Conservation (phyloP, 2,888 invertebrate genomes). For the Allophyes oxyacanthae region DNA sequence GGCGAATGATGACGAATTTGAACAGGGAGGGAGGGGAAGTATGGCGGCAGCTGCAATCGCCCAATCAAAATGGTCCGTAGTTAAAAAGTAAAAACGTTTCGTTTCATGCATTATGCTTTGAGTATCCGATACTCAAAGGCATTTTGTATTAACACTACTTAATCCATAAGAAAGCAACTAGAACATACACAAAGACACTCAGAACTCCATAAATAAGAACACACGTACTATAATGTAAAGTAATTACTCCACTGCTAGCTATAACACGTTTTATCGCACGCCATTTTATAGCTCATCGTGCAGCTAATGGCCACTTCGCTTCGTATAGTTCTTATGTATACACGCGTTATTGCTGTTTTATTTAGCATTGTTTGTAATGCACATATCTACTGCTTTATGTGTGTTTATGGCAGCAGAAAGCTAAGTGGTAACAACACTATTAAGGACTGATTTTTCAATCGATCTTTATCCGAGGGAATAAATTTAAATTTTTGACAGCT, state of each 20-base stretch:
- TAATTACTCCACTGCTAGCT: slow-evolving; percentile 40
- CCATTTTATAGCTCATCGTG: slow-evolving; percentile 50
- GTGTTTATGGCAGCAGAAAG: too few relatives aligned
- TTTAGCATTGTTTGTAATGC: not conserved
- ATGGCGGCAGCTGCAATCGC: too few relatives aligned
- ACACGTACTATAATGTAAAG: slow-evolving; percentile 38
- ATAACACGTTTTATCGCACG: slow-evolving; percentile 41
- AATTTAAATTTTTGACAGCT: too few relatives aligned
- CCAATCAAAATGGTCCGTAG: too few relatives aligned
- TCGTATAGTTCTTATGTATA: slow-evolving; percentile 25
- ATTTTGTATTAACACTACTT: not conserved
- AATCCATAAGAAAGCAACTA: slow-evolving; percentile 5
- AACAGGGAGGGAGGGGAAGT: too few relatives aligned
- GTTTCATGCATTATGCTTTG: too few relatives aligned
- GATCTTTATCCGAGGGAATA: too few relatives aligned
- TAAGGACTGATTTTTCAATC: too few relatives aligned
- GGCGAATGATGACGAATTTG: too few relatives aligned
- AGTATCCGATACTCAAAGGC: too few relatives aligned
- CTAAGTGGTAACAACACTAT: too few relatives aligned
- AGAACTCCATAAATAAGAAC: slow-evolving; percentile 20
- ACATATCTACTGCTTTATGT: not conserved
- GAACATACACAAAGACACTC: slow-evolving; percentile 26
- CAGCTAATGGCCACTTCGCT: slow-evolving; percentile 44
- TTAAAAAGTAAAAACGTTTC: too few relatives aligned
- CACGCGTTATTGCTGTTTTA: slow-evolving; percentile 1